These are phyloP conservation scores for Protosalanx chinensis DNA, from an alignment of 2,797 vertebrate genomes.

Conservation along the genomic window DNA sequence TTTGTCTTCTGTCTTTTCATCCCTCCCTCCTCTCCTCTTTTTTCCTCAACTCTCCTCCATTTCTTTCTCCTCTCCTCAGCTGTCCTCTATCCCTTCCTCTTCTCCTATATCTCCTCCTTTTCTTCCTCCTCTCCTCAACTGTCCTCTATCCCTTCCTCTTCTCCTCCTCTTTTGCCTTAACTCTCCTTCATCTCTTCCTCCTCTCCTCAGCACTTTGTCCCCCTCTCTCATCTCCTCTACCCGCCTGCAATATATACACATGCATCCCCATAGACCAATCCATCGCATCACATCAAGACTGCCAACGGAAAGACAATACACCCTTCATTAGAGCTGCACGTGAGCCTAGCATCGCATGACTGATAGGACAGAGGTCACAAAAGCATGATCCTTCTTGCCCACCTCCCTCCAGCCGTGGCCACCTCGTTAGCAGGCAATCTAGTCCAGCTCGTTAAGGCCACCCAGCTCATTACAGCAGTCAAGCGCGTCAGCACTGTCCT, in stretches of 20 bases:
- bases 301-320: too few relatives aligned
- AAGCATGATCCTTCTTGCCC: background rate
- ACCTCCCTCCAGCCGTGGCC: background rate
- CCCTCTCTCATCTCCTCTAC: too few relatives aligned
- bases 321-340: background rate
- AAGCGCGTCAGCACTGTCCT: constrained; percentile 23
- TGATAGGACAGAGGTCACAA: background rate
- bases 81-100: too few relatives aligned
- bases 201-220: too few relatives aligned
- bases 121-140: background rate
- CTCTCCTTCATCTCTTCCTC: too few relatives aligned
- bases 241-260: too few relatives aligned
- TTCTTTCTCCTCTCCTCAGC: background rate
- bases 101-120: background rate
- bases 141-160: too few relatives aligned
- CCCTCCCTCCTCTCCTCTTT: background rate
- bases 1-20: background rate
- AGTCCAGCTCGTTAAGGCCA: background rate
- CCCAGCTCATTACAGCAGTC: background rate
- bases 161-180: too few relatives aligned
- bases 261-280: too few relatives aligned
- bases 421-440: background rate
- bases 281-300: too few relatives aligned
- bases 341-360: background rate
- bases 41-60: background rate